Base-by-base conservation (phyloP, 2,113 vertebrate genomes). In the Thinocorus orbignyianus region DNA sequence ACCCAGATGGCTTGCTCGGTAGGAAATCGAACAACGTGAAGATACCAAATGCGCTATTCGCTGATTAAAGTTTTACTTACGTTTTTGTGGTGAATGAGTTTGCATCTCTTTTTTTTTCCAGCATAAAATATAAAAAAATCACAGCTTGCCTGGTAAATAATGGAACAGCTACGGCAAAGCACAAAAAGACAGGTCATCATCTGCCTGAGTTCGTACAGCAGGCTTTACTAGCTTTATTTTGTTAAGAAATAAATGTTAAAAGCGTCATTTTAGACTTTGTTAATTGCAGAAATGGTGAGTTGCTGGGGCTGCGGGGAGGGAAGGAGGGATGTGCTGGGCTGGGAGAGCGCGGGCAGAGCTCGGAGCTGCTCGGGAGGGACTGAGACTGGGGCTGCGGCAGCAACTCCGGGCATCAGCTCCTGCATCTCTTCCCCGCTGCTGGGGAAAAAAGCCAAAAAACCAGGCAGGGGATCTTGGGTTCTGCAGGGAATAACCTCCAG, bases 361-460 rank as follows among this genome's bases (percentile, higher is more conserved):
- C 76, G 87, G 92, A 87, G 92, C 93, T 97, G 93, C 94, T 87
- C 14, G 89, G 94, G 85, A 97, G 25, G 25, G 24, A 62, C 25
- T 37, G 94, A 20, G n/a, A 91, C 97, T 97, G 97, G 96, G 96
- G 97, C 19, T n/a, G 33, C 8, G 20, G 20, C 52, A 54, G 52
- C 9, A 16, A 30, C 96, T 79, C 97, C 92, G 95, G 96, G 95
- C 95, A 86, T 93, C 92, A 60, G 88, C 95, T 93, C 91, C 86
- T 48, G 88, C 93, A 72, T 91, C 93, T 90, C 55, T 94, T 93
- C 89, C 79, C 88, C 86, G 86, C 93, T 41, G 44, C 91, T 77
- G 51, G 77, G 77, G 93, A 41, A 41, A 73, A 97, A 85, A 88
- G 31, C 62, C 20, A 77, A 90, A 91, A 86, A 92, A 93, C 93